A percentile compares a stretch with the other conserved stretches of the same genome.
phyloP scores from a whole-genome alignment of 2,888 invertebrate genomes.

The Entomobrya proxima region DNA sequence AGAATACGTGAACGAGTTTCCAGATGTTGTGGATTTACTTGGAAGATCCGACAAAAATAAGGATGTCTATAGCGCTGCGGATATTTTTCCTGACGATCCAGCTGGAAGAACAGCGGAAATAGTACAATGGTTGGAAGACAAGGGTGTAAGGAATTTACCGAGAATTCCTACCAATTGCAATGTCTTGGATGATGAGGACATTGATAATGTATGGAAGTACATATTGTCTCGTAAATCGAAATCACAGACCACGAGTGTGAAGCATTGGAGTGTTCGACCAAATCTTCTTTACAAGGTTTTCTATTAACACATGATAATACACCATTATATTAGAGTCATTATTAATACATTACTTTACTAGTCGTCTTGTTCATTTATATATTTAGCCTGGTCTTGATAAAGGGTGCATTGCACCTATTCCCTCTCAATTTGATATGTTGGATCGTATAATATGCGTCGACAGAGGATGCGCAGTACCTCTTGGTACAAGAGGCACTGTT shows the following conservation, averaged over 20 bases:
- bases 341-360: too few species aligned
- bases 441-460: slow-evolving; percentile 91
- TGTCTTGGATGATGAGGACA: slow-evolving; percentile 75
- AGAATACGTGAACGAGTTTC: slow-evolving; percentile 84
- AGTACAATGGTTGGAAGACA: slow-evolving; percentile 72
- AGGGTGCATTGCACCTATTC: slow-evolving; percentile 83
- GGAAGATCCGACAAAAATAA: slow-evolving; percentile 77
- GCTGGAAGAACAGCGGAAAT: slow-evolving; percentile 67
- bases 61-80: slow-evolving; percentile 77
- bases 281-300: slow-evolving; percentile 70
- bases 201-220: slow-evolving; percentile 72
- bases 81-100: slow-evolving; percentile 76
- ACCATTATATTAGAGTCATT: too few species aligned
- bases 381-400: slow-evolving; percentile 73
- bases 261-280: slow-evolving; percentile 64
- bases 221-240: slow-evolving; percentile 38
- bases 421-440: slow-evolving; percentile 83
- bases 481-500: slow-evolving; percentile 90
- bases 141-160: slow-evolving; percentile 70
- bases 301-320: too few species aligned
- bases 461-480: slow-evolving; percentile 86
- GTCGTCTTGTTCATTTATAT: neutral
- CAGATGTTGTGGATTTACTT: slow-evolving; percentile 84
- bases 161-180: slow-evolving; percentile 73
- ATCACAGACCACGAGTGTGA: neutral